Base-by-base conservation (phyloP, 2,113 vertebrate species). In the Australoheros scitulus region DNA sequence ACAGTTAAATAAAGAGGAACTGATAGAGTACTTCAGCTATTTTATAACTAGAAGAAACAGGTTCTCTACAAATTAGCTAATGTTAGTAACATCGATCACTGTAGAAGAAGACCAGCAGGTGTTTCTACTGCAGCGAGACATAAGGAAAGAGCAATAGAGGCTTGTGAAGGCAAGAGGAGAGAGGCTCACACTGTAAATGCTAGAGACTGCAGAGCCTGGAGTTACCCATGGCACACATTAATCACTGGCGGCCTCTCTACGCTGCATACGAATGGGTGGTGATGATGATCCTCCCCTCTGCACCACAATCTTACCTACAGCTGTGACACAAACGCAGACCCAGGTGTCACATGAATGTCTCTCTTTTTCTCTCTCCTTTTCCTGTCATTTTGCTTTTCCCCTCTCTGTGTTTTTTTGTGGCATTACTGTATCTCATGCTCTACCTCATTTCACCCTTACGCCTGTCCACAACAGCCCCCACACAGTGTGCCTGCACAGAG, bases 171-270 rank as follows among this genome's bases (percentile, higher is more conserved):
- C 78, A 52, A 41, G 77, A 81, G 61, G 11, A 72, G 68, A 55
- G 47, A 72, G 47, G 18, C 68, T 72, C 88, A 88, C 89, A 85
- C 80, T 88, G 89, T 87, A 90, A 91, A 93, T 92, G 91, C 90
- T 91, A 85, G 85, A 93, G 90, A 85, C 81, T 87, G 88, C 87
- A 80, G 86, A 82, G 89, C 86, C 85, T 81, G 7, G 55, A 86
- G 85, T 89, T 91, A 81, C 79, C 87, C 90, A 79, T 88, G 91
- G 88, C 91, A 88, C 91, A 89, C 92, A 93, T 95, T 94, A 79
- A 95, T 93, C 91, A 93, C 64, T n/a, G 79, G 81, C 50, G 89
- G 89, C 84, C 87, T 83, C 85, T 61, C 87, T 50, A 83, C 61
- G 20, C 90, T 60, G 91, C 87, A 90, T 91, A 91, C 79, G 58